Conservation (phyloP, 2,888 invertebrate genomes). For the Cyaniris semiargus region DNA sequence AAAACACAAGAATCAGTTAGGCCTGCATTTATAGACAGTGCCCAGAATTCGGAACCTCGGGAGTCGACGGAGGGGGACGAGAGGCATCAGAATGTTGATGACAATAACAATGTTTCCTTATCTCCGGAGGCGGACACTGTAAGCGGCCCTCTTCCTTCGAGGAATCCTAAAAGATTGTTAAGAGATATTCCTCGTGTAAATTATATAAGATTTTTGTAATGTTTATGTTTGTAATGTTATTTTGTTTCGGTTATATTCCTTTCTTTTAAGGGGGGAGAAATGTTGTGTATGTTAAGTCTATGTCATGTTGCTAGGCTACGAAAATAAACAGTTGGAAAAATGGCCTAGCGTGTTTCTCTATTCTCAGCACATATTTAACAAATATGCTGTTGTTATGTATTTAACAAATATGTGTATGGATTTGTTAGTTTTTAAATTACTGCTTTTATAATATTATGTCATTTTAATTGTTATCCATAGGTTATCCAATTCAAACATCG, state of each 20-base stretch:
- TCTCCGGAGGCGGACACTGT: too few species aligned
- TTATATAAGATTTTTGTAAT: neutral
- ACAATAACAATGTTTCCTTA: too few species aligned
- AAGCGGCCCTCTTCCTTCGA: neutral
- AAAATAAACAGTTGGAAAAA: neutral
- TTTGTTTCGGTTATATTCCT: neutral
- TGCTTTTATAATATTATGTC: too few species aligned
- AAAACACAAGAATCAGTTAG: neutral
- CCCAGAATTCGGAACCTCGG: too few species aligned
- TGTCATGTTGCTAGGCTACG: neutral
- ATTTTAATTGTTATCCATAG: too few species aligned
- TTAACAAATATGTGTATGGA: neutral
- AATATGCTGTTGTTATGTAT: too few species aligned
- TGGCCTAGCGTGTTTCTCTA: neutral
- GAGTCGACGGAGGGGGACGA: too few species aligned
- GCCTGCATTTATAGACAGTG: too few species aligned
- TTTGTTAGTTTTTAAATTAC: too few species aligned
- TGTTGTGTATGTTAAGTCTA: neutral
- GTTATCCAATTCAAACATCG: too few species aligned
- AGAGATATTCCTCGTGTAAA: neutral
- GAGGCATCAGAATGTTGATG: too few species aligned
- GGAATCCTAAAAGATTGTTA: neutral
- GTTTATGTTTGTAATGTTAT: neutral
- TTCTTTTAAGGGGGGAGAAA: neutral
- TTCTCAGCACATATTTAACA: neutral